Evolutionary conservation across 30 jellyfish, hydroid and myxozoan species (phyloP), one percentile per base, ranked within the genome.

Genomic region (Hydractinia echinata): DNA sequence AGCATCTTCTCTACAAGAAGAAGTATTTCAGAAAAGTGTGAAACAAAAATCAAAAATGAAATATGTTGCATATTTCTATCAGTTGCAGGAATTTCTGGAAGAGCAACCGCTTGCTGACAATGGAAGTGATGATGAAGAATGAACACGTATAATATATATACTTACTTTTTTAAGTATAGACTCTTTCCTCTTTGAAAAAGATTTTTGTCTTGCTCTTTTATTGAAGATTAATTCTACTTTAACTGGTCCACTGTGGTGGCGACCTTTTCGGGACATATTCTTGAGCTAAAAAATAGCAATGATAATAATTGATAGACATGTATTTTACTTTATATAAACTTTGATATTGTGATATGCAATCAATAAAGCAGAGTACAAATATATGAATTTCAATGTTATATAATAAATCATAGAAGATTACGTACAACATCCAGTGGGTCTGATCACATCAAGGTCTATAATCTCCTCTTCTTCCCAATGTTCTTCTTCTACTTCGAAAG

Each of bases 91-190:
- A n/a, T n/a, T 56, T n/a, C 10, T 56, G 10, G 68, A 56, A 9
- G n/a, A 10, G n/a, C 10, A 10, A 10, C 10, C 10, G 13, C 10
- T 56, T n/a, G 10, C 13, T 56, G 68, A 56, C 10, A 56, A n/a
- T 56, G 68, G n/a, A 56, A 56, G 68, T 56, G 68, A 56, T 56
- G 68, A 56, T 56, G 68, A 56, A 56, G 68, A 56, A n/a, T 9
- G 68, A 9, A 56, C n/a, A 56, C 68, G 19, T 9, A 9, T 67
- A 10, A 9, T 10, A 67, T 20, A 67, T 10, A 67, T 10, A 67
- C 77, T 10, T 67, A 67, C 77, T 10, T 67, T 67, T 67, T 10
- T 10, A 13, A 67, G 48, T 8, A 67, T 13, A 9, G 48, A 9
- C 19, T 67, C 48, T 19, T 67, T 67, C 19, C 77, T 13, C 48